Evolutionary conservation across 2,797 vertebrate genomes (phyloP).

Genomic region (Amblyraja radiata): DNA sequence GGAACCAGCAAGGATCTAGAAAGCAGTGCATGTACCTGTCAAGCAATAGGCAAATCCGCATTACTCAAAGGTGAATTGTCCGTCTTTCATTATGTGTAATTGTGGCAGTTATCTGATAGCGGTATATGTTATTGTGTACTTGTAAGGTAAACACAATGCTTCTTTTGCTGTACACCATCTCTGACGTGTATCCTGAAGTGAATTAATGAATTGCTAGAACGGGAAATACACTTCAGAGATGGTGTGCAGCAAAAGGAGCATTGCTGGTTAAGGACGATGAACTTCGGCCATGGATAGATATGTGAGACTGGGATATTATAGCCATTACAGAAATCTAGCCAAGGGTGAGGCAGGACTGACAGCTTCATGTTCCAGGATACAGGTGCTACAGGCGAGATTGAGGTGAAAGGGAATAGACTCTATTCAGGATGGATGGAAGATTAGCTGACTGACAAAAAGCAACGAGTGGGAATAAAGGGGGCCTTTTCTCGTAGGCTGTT

Average conservation of each 20-base stretch:
- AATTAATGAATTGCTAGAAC: too few relatives aligned
- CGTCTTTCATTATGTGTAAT: neutral
- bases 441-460: too few relatives aligned
- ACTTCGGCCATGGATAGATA: too few relatives aligned
- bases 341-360: too few relatives aligned
- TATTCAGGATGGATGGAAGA: too few relatives aligned
- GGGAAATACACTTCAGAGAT: neutral
- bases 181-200: neutral
- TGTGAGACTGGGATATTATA: too few relatives aligned
- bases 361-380: too few relatives aligned
- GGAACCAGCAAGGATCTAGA: conserved; percentile 10
- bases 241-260: neutral
- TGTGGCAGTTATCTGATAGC: neutral
- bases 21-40: conserved; percentile 30
- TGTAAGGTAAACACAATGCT: neutral
- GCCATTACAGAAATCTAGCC: too few relatives aligned
- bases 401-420: too few relatives aligned
- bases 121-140: neutral
- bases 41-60: conserved; percentile 14
- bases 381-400: too few relatives aligned
- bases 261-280: neutral
- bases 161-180: neutral
- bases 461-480: too few relatives aligned
- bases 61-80: conserved; percentile 27
- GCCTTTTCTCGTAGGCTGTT: too few relatives aligned